phyloP scores from a whole-genome alignment of 2,797 vertebrate species.

The Thripadectes ignobilis region DNA sequence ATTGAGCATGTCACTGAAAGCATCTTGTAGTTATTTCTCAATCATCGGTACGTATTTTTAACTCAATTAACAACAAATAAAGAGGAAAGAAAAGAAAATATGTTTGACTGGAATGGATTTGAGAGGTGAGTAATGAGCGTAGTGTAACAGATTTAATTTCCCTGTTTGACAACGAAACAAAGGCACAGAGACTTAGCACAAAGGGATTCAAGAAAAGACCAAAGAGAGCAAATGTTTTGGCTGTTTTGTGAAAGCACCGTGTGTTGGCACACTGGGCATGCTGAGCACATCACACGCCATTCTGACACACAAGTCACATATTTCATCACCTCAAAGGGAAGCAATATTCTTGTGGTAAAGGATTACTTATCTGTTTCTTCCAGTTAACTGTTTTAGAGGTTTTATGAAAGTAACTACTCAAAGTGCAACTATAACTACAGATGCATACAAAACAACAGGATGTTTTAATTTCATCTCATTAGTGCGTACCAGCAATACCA shows the following conservation, averaged over 20 bases:
- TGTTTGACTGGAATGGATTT: slow-evolving; percentile 23
- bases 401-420: neutral
- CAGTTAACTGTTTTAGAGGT: neutral
- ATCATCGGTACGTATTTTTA: slow-evolving; percentile 16
- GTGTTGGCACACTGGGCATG: slow-evolving; percentile 23
- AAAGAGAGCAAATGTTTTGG: slow-evolving; percentile 61
- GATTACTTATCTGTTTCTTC: neutral
- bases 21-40: slow-evolving; percentile 18
- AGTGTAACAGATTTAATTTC: slow-evolving; percentile 67
- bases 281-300: slow-evolving; percentile 22
- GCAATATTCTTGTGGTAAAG: neutral
- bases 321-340: slow-evolving; percentile 32
- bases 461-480: neutral
- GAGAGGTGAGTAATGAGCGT: slow-evolving; percentile 45
- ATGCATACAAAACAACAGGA: neutral
- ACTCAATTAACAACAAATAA: slow-evolving; percentile 38
- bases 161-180: slow-evolving; percentile 28
- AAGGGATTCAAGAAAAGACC: slow-evolving; percentile 41
- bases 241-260: slow-evolving; percentile 37
- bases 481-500: neutral
- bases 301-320: slow-evolving; percentile 17
- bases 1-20: slow-evolving; percentile 4
- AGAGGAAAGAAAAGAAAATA: neutral
- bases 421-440: neutral
- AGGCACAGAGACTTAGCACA: slow-evolving; percentile 55